These are phyloP conservation scores for Temnothorax curvispinosus DNA, from an alignment of 1,140 invertebrate species.

Conservation along the genomic window DNA sequence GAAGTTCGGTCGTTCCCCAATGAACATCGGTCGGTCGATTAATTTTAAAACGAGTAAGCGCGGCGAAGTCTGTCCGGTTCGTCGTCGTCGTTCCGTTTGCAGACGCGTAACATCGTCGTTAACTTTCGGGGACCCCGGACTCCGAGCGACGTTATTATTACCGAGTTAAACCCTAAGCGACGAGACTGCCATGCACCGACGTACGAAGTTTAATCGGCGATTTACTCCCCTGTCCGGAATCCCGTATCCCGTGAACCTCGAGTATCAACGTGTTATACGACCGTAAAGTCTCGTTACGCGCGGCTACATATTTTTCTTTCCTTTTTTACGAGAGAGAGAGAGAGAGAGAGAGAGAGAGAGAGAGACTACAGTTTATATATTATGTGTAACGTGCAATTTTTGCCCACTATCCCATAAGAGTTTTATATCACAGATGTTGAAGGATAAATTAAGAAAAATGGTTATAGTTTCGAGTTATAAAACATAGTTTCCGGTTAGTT, in stretches of 20 bases:
- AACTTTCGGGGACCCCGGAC: slow-evolving; percentile 35
- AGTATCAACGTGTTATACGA: slow-evolving; percentile 31
- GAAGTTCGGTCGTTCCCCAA: slow-evolving; percentile 53
- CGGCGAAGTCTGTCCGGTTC: no score
- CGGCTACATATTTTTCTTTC: neutral
- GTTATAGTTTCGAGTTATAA: neutral
- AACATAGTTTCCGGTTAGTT: neutral
- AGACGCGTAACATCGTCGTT: slow-evolving; percentile 53
- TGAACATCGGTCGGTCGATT: slow-evolving; percentile 61
- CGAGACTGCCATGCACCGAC: slow-evolving; percentile 24
- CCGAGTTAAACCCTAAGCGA: slow-evolving; percentile 54
- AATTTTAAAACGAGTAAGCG: slow-evolving; percentile 52
- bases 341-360: neutral
- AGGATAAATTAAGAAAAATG: neutral
- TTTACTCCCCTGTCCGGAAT: slow-evolving; percentile 24
- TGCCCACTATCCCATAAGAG: neutral
- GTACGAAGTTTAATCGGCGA: slow-evolving; percentile 56
- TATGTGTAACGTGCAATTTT: neutral
- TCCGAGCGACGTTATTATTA: slow-evolving; percentile 48
- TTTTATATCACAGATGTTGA: neutral
- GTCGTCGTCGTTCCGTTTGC: slow-evolving; percentile 36
- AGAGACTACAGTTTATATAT: neutral
- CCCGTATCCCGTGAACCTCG: slow-evolving; percentile 9
- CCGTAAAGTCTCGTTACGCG: slow-evolving; percentile 26
- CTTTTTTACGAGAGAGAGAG: neutral